These are phyloP conservation scores for Rhabdophis nuchalis DNA, from an alignment of 2,797 vertebrate genomes.

Conservation along the genomic window DNA sequence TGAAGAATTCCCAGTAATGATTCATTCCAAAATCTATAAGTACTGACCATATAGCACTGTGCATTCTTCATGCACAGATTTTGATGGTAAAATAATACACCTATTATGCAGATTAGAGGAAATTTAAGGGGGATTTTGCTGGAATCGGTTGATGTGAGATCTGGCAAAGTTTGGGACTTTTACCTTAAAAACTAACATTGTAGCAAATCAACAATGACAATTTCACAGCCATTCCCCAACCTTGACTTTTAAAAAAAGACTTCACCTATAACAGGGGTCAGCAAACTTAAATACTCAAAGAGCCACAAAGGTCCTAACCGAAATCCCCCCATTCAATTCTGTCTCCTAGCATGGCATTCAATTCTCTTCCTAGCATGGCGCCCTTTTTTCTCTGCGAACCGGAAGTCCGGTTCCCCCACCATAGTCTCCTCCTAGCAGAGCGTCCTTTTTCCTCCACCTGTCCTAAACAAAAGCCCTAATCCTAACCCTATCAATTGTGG, in stretches of 20 bases:
- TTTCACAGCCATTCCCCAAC: neutral
- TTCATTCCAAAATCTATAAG: slow-evolving; percentile 51
- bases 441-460: no score
- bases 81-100: slow-evolving; percentile 14
- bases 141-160: neutral
- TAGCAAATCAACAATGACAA: neutral
- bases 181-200: neutral
- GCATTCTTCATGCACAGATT: neutral
- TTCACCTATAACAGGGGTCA: neutral
- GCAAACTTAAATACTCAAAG: no score
- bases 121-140: neutral
- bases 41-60: slow-evolving; percentile 12
- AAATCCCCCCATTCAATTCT: no score
- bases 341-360: no score
- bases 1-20: slow-evolving; percentile 44
- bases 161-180: neutral
- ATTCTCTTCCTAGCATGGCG: no score
- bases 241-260: neutral
- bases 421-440: no score
- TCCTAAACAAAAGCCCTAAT: no score
- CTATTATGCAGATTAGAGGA: slow-evolving; percentile 2
- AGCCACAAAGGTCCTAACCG: no score
- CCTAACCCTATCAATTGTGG: no score
- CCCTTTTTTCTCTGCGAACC: no score
- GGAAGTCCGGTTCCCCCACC: no score